These are phyloP conservation scores for Xenops minutus DNA, from an alignment of 2,797 vertebrate species.

Conservation along the genomic window DNA sequence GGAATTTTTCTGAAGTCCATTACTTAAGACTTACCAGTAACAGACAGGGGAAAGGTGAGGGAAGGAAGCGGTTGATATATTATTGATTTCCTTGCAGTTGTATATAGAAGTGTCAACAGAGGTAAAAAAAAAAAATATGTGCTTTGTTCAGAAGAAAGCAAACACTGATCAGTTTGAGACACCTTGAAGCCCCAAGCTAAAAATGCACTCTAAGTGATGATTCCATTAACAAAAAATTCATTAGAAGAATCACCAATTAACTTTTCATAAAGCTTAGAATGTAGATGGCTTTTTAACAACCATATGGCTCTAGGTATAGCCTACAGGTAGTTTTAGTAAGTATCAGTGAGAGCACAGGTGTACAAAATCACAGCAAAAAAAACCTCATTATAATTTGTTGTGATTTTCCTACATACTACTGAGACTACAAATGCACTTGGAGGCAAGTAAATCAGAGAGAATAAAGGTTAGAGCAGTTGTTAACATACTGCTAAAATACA, in stretches of 20 bases:
- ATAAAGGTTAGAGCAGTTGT: constrained; percentile 13
- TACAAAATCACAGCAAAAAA: constrained; percentile 12
- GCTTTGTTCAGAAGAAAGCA: constrained; percentile 14
- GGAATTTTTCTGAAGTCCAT: constrained; percentile 50
- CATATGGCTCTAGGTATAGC: not conserved
- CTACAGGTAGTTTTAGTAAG: constrained; percentile 46
- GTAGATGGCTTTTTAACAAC: not conserved
- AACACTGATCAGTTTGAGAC: not conserved
- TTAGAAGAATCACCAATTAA: constrained; percentile 40
- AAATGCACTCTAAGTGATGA: constrained; percentile 29
- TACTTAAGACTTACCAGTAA: constrained; percentile 31
- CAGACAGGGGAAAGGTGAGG: constrained; percentile 1
- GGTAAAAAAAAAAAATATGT: constrained; percentile 32
- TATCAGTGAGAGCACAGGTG: constrained; percentile 24
- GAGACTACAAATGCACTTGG: constrained; percentile 42
- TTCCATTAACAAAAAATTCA: constrained; percentile 32
- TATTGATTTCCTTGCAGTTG: constrained; percentile 21
- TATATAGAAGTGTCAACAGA: constrained; percentile 30
- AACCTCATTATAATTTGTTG: constrained; percentile 24
- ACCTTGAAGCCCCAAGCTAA: constrained; percentile 21
- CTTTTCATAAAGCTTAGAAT: constrained; percentile 28
- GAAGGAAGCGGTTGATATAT: constrained; percentile 1
- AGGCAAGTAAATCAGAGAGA: constrained; percentile 56
- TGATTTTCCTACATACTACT: constrained; percentile 34
- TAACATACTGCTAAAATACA: constrained; percentile 46